Evolutionary conservation across 2,113 vertebrate species (phyloP).

Genomic region (Gallinago undulata): DNA sequence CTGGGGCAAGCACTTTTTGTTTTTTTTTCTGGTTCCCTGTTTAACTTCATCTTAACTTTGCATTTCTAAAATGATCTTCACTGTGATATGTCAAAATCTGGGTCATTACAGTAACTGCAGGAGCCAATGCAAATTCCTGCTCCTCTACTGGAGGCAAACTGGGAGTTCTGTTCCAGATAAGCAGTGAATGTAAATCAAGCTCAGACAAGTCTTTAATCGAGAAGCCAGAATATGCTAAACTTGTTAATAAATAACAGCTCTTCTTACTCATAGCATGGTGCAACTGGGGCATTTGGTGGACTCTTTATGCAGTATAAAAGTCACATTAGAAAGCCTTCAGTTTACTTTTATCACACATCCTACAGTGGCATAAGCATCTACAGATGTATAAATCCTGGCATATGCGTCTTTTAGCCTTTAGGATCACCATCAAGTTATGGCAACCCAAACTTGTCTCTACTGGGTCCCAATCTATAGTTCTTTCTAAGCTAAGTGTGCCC

Average conservation of each 20-base stretch:
- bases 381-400: neutral
- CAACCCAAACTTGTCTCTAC: fast-evolving
- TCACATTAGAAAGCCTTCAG: neutral
- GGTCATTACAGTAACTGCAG: neutral
- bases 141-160: neutral
- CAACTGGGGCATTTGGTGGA: fast-evolving
- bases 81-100: neutral
- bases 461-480: neutral
- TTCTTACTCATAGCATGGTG: neutral
- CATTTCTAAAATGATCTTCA: neutral
- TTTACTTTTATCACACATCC: neutral
- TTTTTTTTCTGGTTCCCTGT: neutral
- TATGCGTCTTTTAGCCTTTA: neutral
- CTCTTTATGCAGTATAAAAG: neutral
- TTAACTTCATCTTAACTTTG: neutral
- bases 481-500: neutral
- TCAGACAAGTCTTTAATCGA: fast-evolving
- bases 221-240: neutral
- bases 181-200: neutral
- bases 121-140: neutral
- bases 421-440: neutral
- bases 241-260: neutral
- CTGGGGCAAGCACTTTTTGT: neutral
- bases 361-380: neutral
- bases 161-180: neutral